Evolutionary conservation across 1,140 invertebrate species (phyloP).

Genomic region (Adelges cooleyi): DNA sequence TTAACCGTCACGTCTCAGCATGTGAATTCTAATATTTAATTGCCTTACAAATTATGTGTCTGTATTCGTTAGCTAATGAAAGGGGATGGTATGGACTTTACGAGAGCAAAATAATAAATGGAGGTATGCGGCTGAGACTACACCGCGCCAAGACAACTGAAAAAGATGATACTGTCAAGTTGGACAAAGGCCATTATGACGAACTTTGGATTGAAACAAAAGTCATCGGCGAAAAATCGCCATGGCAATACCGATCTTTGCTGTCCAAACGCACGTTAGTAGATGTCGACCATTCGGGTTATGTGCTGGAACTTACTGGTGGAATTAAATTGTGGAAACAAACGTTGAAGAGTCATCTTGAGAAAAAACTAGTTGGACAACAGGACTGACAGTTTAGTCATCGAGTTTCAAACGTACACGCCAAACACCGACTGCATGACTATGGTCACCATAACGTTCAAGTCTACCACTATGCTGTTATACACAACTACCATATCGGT

Average conservation of each 20-base stretch:
- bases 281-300: neutral
- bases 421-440: neutral
- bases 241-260: neutral
- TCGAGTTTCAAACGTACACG: neutral
- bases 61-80: no score
- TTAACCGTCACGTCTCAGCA: no score
- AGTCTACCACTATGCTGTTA: neutral
- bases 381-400: neutral
- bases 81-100: neutral
- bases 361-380: neutral
- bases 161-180: no score
- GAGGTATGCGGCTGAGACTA: neutral
- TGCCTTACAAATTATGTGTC: no score
- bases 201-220: neutral
- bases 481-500: neutral
- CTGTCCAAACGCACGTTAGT: no score
- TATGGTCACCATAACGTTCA: neutral
- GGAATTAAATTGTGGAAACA: neutral
- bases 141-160: neutral
- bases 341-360: neutral
- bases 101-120: slow-evolving; percentile 6
- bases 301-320: neutral
- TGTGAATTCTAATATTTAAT: no score
- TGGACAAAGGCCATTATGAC: neutral
- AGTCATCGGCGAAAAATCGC: neutral